phyloP scores from a whole-genome alignment of 2,888 invertebrate species.

The Iphiclides podalirius region DNA sequence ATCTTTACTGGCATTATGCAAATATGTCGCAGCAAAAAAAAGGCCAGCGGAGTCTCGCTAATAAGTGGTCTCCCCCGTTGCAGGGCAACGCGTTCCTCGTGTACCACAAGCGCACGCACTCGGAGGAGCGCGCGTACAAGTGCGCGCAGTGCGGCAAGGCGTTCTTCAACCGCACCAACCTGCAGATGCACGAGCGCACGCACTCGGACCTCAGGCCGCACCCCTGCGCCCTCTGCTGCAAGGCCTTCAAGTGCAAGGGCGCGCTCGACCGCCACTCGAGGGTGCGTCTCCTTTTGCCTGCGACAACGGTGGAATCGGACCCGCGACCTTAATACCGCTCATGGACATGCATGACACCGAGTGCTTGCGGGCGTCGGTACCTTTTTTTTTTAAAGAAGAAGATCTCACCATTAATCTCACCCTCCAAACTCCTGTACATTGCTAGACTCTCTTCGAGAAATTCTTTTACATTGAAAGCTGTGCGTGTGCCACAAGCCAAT shows the following conservation, averaged over 20 bases:
- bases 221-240: constrained; percentile 56
- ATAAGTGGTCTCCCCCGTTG: neutral
- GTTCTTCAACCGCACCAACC: constrained; percentile 64
- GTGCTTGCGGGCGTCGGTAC: too few relatives aligned
- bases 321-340: too few relatives aligned
- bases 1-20: too few relatives aligned
- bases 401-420: too few relatives aligned
- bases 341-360: too few relatives aligned
- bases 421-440: too few relatives aligned
- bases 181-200: constrained; percentile 63
- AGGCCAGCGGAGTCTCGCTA: too few relatives aligned
- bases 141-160: constrained; percentile 59
- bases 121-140: constrained; percentile 50
- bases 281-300: constrained; percentile 37
- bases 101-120: constrained; percentile 68
- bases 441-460: too few relatives aligned
- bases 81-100: constrained; percentile 65
- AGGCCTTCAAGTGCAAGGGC: constrained; percentile 66
- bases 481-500: too few relatives aligned
- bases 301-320: neutral
- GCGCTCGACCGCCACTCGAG: constrained; percentile 60
- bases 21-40: too few relatives aligned
- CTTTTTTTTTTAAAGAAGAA: too few relatives aligned
- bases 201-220: constrained; percentile 62
- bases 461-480: too few relatives aligned